Evolutionary conservation across 2,113 vertebrate species (phyloP), one percentile per base, ranked within the genome.

Genomic region (Entomyzon cyanotis): DNA sequence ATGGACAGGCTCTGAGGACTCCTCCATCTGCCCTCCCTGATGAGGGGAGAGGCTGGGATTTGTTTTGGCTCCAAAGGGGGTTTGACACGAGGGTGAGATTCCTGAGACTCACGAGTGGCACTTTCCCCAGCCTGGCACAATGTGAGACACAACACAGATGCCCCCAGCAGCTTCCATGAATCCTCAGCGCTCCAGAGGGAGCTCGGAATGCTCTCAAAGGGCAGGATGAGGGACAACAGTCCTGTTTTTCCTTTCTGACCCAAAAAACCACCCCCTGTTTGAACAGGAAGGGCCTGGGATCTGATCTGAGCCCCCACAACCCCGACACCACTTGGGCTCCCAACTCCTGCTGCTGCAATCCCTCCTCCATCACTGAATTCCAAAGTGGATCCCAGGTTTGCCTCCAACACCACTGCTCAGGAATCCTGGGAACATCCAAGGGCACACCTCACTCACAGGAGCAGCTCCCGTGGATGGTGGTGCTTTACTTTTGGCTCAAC

Each of bases 221-320:
- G 42, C 15, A 20, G n/a, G 10, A 21, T 5, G 19, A 39, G 21
- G 58, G 23, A 35, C 30, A 56, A n/a, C 8, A 16, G 7, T 3
- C 12, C 5, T 0, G 0, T 3, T 56, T 60, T 44, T 23, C 14
- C 37, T 49, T 67, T 27, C 47, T 41, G 56, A 42, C 39, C 76
- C 15, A 5, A 28, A 78, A 65, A 65, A 30, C 11, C 69, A 67
- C 9, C 53, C 53, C n/a, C 24, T 35, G 20, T 35, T 68, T 2
- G n/a, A 39, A 68, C 5, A 13, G 39, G 31, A 47, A 52, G 46
- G 33, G 56, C 33, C 11, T 30, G 42, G 75, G 77, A 33, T 16
- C 21, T 14, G 37, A 28, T 13, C 39, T 28, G 22, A 18, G 3
- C 12, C 30, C 42, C 75, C 27, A n/a, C 44, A n/a, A 15, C 56